Conservation (phyloP, 2,888 invertebrate genomes). For the Caenorhabditis doughertyi region DNA sequence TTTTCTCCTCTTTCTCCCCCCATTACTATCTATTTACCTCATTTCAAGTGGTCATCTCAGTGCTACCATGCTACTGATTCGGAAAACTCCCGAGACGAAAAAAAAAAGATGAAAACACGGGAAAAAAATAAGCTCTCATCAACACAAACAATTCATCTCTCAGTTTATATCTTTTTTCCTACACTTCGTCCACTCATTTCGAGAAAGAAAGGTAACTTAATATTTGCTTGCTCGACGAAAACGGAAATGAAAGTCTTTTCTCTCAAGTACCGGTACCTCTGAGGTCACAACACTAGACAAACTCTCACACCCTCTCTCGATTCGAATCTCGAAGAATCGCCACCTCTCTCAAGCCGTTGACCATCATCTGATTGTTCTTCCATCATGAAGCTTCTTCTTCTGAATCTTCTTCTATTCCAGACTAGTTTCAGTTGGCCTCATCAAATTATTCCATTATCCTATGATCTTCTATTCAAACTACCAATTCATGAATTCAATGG, state of each 20-base stretch:
- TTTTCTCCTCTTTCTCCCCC: neutral
- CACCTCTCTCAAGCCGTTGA: neutral
- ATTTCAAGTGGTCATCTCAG: constrained; percentile 52
- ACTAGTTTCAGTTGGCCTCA: constrained; percentile 17
- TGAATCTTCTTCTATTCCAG: constrained; percentile 19
- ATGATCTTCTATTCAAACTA: constrained; percentile 68
- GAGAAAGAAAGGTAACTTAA: constrained; percentile 43
- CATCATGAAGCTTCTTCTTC: constrained; percentile 25
- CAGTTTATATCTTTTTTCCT: constrained; percentile 18
- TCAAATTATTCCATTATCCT: constrained; percentile 61
- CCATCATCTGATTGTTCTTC: neutral
- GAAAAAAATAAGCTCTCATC: constrained; percentile 1
- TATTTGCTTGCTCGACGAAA: constrained; percentile 55
- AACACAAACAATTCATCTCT: constrained; percentile 34
- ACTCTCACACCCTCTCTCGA: constrained; percentile 43
- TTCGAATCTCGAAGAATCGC: constrained; percentile 11
- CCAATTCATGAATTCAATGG: constrained; percentile 64
- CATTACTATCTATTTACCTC: constrained; percentile 21
- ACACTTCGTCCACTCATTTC: constrained; percentile 11
- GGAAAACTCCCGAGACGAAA: constrained; percentile 21
- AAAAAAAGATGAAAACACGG: constrained; percentile 19
- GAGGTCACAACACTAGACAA: constrained; percentile 58
- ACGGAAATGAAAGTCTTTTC: constrained; percentile 55
- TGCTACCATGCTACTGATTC: constrained; percentile 37
- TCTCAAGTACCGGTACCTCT: constrained; percentile 54